Percentiles rank a stretch among this genome's conserved stretches.
phyloP scores from a whole-genome alignment of 2,888 invertebrate genomes.

The Neria commutata region DNA sequence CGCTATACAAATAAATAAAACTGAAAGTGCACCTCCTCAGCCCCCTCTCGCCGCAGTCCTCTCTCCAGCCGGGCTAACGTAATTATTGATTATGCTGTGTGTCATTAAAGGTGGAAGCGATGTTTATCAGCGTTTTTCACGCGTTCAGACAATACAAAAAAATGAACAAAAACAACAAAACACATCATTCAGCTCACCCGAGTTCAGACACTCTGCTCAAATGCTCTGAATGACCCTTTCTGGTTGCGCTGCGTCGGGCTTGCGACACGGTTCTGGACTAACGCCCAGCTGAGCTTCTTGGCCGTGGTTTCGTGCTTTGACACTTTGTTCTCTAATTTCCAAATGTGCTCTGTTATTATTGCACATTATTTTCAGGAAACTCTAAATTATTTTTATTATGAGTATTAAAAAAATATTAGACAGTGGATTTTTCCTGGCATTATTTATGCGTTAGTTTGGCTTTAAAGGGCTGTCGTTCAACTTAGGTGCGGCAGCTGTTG shows the following conservation, averaged over 20 bases:
- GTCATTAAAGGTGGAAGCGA: slow-evolving; percentile 32
- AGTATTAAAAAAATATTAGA: too few relatives aligned
- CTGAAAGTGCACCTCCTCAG: background rate
- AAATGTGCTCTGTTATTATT: slow-evolving; percentile 12
- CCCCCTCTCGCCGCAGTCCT: background rate
- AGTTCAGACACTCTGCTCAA: too few relatives aligned
- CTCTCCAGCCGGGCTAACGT: background rate
- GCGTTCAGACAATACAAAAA: too few relatives aligned
- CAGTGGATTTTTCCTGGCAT: too few relatives aligned
- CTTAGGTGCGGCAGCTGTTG: too few relatives aligned
- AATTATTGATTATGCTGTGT: background rate
- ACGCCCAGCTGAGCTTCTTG: slow-evolving; percentile 33
- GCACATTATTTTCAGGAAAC: slow-evolving; percentile 39
- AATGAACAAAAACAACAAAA: too few relatives aligned
- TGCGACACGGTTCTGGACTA: slow-evolving; percentile 45
- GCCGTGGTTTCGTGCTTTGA: too few relatives aligned
- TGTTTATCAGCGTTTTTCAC: slow-evolving; percentile 22
- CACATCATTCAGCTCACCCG: too few relatives aligned
- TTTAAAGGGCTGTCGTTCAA: too few relatives aligned
- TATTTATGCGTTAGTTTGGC: too few relatives aligned
- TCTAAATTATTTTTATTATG: slow-evolving; percentile 45
- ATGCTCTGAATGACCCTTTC: too few relatives aligned
- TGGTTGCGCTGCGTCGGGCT: too few relatives aligned
- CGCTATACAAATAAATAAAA: slow-evolving; percentile 3
- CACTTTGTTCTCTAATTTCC: slow-evolving; percentile 28